phyloP scores from a whole-genome alignment of 1,140 invertebrate genomes.

The Bombus ignitus region DNA sequence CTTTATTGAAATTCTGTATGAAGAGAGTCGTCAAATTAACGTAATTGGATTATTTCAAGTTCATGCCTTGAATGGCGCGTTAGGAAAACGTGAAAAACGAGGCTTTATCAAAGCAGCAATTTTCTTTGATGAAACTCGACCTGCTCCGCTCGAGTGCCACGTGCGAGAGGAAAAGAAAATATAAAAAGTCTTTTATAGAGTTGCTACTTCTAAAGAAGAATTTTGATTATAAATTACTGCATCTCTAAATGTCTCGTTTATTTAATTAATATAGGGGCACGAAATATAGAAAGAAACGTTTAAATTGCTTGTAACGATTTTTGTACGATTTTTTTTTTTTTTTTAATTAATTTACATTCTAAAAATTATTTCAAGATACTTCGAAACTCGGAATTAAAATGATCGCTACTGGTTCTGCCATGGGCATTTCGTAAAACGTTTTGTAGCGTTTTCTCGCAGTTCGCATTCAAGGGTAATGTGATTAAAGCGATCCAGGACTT shows the following conservation, averaged over 20 bases:
- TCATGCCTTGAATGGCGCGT: conserved; percentile 9
- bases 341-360: background rate
- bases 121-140: background rate
- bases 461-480: background rate
- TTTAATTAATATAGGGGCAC: background rate
- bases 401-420: background rate
- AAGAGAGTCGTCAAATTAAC: conserved; percentile 35
- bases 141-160: background rate
- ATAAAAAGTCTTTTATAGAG: background rate
- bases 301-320: background rate
- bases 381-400: background rate
- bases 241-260: background rate
- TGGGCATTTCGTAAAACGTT: background rate
- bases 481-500: background rate
- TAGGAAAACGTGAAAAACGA: conserved; percentile 26
- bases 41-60: conserved; percentile 40
- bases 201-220: background rate
- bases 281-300: too few species aligned
- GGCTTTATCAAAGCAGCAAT: conserved; percentile 35
- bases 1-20: background rate
- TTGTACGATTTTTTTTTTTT: too few species aligned
- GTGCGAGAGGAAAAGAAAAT: background rate
- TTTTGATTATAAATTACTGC: background rate
- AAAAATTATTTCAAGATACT: background rate
- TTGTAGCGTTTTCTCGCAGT: background rate